Evolutionary conservation across 2,113 vertebrate species (phyloP), one percentile per base, ranked within the genome.

Genomic region (Trinectes maculatus): DNA sequence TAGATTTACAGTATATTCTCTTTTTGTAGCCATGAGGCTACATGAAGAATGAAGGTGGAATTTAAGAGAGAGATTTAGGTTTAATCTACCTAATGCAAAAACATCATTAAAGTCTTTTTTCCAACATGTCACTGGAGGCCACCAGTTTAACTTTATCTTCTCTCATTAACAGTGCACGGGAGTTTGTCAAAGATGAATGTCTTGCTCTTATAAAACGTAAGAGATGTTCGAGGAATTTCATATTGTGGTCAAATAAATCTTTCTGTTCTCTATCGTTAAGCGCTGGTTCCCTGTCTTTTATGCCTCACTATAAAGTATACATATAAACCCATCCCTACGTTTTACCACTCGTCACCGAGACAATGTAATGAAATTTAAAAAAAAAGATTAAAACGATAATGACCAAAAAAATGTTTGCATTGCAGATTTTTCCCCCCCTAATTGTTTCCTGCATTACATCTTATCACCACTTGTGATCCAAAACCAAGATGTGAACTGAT

Each of bases 51-150:
- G 47, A 81, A 55, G 62, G 55, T 64, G 39, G 25, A 67, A 71
- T 24, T 44, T 34, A 33, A 19, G 47, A 60, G 59, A 60, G 51
- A 65, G 67, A 74, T 39, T 52, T 31, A 52, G 25, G 76, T 78
- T 89, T 89, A 85, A 87, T 88, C 81, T 74, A 24, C 79, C 56
- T 86, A 82, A 89, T 86, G 81, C 60, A 83, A 63, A 82, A 81
- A 65, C 59, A 72, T 67, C 72, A 87, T 87, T 85, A 87, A 71
- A 71, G 37, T 26, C 31, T 78, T 86, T 57, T 64, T 37, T 52
- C 78, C 74, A 78, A 67, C 26, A 33, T 67, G 52, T 51, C 62
- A 58, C 66, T 25, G 21, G 1, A 78, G 59, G 79, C 26, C 68
- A 47, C 22, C 62, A 59, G 42, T 72, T 59, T 25, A 74, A 76